Evolutionary conservation across 2,888 invertebrate species (phyloP).

Genomic region (Odontocerum albicorne): DNA sequence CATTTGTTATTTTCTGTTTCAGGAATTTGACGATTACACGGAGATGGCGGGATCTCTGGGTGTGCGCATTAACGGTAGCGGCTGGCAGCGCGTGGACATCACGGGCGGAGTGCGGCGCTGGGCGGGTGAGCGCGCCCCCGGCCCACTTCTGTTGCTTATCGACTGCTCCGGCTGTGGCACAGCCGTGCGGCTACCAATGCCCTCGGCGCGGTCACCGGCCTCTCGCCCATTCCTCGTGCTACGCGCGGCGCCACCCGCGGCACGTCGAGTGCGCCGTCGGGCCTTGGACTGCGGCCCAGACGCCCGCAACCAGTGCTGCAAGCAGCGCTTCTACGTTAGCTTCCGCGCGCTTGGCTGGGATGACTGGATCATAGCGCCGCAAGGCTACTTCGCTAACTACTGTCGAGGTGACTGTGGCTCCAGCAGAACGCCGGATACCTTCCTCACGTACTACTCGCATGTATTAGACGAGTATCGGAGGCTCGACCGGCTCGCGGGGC

Average conservation of each 20-base stretch:
- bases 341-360: constrained; percentile 92
- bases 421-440: constrained; percentile 78
- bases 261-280: constrained; percentile 73
- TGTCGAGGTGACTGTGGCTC: constrained; percentile 87
- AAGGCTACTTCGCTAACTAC: constrained; percentile 92
- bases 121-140: constrained; percentile 57
- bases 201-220: constrained; percentile 37
- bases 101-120: constrained; percentile 76
- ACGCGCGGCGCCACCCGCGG: constrained; percentile 69
- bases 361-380: constrained; percentile 90
- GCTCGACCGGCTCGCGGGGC: constrained; percentile 71
- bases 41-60: constrained; percentile 57
- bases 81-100: constrained; percentile 87
- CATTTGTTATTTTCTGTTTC: too few species aligned
- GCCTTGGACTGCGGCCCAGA: constrained; percentile 79
- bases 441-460: constrained; percentile 86
- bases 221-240: constrained; percentile 84
- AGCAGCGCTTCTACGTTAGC: constrained; percentile 88
- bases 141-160: constrained; percentile 72
- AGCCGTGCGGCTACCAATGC: constrained; percentile 68
- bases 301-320: constrained; percentile 72
- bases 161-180: constrained; percentile 83
- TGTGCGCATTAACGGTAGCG: constrained; percentile 46
- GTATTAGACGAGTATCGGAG: constrained; percentile 88
- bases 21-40: constrained; percentile 63